Evolutionary conservation across 2,797 vertebrate genomes (phyloP).

Genomic region (Limnodromus scolopaceus): DNA sequence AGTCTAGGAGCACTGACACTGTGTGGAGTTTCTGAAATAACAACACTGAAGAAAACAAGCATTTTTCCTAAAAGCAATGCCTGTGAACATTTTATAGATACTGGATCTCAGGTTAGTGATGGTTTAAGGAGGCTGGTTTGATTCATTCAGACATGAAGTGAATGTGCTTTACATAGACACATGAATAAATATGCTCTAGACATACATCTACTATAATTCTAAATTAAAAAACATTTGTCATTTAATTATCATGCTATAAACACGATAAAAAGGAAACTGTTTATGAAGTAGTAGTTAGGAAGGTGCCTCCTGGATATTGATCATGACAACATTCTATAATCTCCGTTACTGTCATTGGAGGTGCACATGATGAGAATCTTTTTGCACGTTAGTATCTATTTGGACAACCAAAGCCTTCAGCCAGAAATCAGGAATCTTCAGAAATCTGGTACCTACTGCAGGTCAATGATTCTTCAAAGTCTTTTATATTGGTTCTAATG

Average conservation of each 20-base stretch:
- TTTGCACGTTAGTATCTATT: not conserved
- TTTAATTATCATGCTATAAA: not conserved
- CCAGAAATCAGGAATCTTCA: not conserved
- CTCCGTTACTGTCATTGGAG: not conserved
- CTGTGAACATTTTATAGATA: not conserved
- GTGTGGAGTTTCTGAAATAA: not conserved
- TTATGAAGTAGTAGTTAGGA: not conserved
- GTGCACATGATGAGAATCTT: not conserved
- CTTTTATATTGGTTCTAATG: not conserved
- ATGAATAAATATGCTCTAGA: not conserved
- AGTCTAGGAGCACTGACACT: not conserved
- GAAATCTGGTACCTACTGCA: not conserved
- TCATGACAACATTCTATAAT: not conserved
- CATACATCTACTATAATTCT: not conserved
- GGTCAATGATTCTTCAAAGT: not conserved
- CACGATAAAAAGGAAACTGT: not conserved
- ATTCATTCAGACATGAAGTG: not conserved
- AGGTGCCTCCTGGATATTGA: not conserved
- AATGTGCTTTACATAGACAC: not conserved
- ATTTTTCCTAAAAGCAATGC: not conserved
- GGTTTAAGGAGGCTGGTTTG: not conserved
- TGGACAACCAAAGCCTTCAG: not conserved
- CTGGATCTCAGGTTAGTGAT: not conserved
- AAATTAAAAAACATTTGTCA: not conserved
- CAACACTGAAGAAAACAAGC: not conserved